Conservation (phyloP, 37 sponge, comb jelly and placozoan species). For the Oopsacas minuta region DNA sequence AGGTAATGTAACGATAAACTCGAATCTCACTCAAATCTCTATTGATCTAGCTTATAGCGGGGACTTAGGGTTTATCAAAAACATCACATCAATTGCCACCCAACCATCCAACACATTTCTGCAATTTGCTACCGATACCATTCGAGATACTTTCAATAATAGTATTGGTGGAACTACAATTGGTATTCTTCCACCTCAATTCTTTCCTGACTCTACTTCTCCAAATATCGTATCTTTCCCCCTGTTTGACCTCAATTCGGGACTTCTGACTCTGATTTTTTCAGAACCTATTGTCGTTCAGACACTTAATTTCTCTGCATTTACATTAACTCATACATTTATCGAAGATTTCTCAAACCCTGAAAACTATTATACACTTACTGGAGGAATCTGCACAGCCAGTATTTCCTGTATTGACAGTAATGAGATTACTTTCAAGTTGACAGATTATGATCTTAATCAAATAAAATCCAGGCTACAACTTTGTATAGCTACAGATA, state of each 20-base stretch:
- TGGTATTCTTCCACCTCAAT: constrained; percentile 18
- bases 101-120: constrained; percentile 36
- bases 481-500: background rate
- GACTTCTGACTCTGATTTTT: constrained; percentile 42
- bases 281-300: constrained; percentile 56
- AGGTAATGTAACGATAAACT: constrained; percentile 13
- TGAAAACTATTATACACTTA: constrained; percentile 20
- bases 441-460: constrained; percentile 47
- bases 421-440: constrained; percentile 36
- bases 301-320: constrained; percentile 22
- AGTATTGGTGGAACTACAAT: constrained; percentile 24
- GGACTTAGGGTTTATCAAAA: constrained; percentile 41
- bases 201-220: constrained; percentile 42
- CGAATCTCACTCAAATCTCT: constrained; percentile 21
- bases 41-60: background rate
- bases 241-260: constrained; percentile 44
- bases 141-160: constrained; percentile 56
- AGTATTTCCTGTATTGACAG: constrained; percentile 10
- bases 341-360: background rate
- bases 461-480: constrained; percentile 34
- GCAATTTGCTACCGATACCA: constrained; percentile 32
- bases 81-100: constrained; percentile 45
- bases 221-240: constrained; percentile 36
- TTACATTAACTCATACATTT: constrained; percentile 27
- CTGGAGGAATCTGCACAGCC: constrained; percentile 23